phyloP scores from a whole-genome alignment of 2,888 invertebrate genomes.

The Lochmaea crataegi region DNA sequence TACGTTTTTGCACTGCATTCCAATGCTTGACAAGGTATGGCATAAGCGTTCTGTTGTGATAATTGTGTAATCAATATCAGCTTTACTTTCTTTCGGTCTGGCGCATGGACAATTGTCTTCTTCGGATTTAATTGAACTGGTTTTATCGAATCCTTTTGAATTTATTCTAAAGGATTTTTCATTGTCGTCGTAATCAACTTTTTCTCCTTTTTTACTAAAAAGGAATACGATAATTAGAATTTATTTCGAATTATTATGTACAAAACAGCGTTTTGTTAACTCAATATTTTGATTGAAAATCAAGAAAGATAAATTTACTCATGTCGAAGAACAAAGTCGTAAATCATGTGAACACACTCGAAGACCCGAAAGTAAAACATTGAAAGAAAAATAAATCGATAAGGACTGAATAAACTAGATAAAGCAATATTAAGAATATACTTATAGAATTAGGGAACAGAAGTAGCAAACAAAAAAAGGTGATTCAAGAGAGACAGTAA shows the following conservation, averaged over 20 bases:
- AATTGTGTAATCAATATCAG: background rate
- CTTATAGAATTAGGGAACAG: too few relatives aligned
- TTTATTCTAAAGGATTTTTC: background rate
- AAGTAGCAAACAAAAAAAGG: too few relatives aligned
- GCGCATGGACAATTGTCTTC: slow-evolving; percentile 20
- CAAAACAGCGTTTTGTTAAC: too few relatives aligned
- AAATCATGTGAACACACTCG: too few relatives aligned
- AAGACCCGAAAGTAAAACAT: too few relatives aligned
- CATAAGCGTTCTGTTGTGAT: slow-evolving; percentile 1
- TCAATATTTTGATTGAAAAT: background rate
- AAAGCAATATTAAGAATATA: too few relatives aligned
- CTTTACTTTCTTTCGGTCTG: background rate
- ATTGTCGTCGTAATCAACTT: slow-evolving; percentile 19
- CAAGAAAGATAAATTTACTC: background rate
- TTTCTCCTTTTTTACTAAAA: slow-evolving; percentile 40
- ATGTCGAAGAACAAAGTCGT: too few relatives aligned
- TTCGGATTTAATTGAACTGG: background rate
- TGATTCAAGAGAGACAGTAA: too few relatives aligned
- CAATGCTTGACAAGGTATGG: slow-evolving; percentile 8
- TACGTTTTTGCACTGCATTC: slow-evolving; percentile 15
- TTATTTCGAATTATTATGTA: too few relatives aligned
- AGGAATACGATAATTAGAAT: slow-evolving; percentile 4
- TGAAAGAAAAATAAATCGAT: too few relatives aligned
- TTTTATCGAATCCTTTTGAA: slow-evolving; percentile 1
- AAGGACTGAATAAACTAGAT: too few relatives aligned